Evolutionary conservation across 2,797 vertebrate genomes (phyloP), one percentile per base, ranked within the genome.

Genomic region (Paramormyrops hopkinsi): DNA sequence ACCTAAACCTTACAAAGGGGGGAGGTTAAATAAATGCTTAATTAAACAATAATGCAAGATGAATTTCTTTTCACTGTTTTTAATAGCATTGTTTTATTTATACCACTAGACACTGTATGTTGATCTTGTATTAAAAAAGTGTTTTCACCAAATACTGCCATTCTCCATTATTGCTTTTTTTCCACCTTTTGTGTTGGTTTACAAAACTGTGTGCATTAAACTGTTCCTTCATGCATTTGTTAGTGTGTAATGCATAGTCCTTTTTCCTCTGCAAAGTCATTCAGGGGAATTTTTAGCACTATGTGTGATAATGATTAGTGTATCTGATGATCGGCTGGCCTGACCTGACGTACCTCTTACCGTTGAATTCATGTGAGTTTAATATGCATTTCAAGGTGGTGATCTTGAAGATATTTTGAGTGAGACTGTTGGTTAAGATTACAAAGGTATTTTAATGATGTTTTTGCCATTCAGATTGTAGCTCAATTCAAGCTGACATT

Each of bases 101-200:
- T 94, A 94, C 93, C 92, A 91, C 92, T 93, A 94, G 92, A 95
- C 94, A 94, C 94, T 93, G 93, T 94, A 94, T 92, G 94, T 92
- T 93, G 93, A 92, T 94, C 94, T 95, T 94, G 94, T 94, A 94
- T 95, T 94, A 93, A 94, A 93, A 91, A 92, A 94, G 92, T 95
- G 94, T 95, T 94, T 92, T 95, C 95, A 95, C 95, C 94, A 94
- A 95, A 93, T 92, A 93, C 92, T 94, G 92, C 92, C n/a, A 92
- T 94, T 93, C 93, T 94, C 91, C 92, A 93, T 94, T 93, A 91
- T 79, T 89, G 62, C 90, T 50, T 87, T 88, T 88, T 37, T 25
- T 7, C 85, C 51, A 51, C 44, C 46, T 85, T 85, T 85, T 50
- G 9, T 48, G 48, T 82, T 82, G 76, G 76, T 82, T 25, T 51